Evolutionary conservation across 2,797 vertebrate species (phyloP), one percentile per base, ranked within the genome.

Genomic region (Chiloscyllium punctatum): DNA sequence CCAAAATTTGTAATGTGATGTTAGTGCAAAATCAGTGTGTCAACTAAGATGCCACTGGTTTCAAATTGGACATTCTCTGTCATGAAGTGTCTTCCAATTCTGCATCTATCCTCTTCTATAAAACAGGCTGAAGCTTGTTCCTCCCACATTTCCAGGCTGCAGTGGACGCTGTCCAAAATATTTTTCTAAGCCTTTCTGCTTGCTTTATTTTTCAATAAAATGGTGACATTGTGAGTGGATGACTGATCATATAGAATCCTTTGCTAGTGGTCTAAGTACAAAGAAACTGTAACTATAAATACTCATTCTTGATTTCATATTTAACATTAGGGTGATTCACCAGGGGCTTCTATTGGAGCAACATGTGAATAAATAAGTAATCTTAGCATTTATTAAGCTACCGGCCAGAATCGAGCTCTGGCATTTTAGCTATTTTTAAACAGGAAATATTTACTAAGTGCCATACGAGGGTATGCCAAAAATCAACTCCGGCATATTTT

Each of bases 301-400:
- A 92, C 90, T 53, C 62, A 92, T 92, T 92, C 62, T 92, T 92
- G 68, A 68, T 92, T 92, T 92, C 66, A 90, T 90, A n/a, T 51
- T 68, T 69, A n/a, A 37, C 62, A 23, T 69, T 27, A 9, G 62
- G 62, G 42, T 68, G 62, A 18, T 69, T 91, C 66, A 5, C n/a
- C 62, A 42, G 37, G 33, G 66, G 21, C 42, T 92, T 92, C 62
- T 92, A 69, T 62, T 92, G n/a, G n/a, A 92, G n/a, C 90, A 92
- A 66, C 92, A 66, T 37, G 88, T 68, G 62, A 21, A 92, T 68
- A 92, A 92, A 68, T n/a, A 68, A 92, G 90, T 66, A 68, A 92
- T 92, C 18, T 18, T 92, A 42, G 90, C 68, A 68, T 62, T 92
- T 92, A 37, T 48, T 23, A 84, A 48, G 90, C 62, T 42, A n/a